Evolutionary conservation across 2,888 invertebrate genomes (phyloP).

Genomic region (Antitype chi): DNA sequence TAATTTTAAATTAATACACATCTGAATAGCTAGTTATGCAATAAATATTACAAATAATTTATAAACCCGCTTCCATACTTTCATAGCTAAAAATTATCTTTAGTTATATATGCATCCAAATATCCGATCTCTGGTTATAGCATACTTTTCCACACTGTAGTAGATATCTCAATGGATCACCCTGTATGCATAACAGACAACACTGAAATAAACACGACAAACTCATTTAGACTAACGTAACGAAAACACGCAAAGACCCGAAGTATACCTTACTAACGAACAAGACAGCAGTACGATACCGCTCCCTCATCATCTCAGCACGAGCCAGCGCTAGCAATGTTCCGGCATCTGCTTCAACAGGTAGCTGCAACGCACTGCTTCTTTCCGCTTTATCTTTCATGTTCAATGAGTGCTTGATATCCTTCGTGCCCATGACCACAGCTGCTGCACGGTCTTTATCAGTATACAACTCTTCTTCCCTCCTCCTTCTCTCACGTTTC

Average conservation of each 20-base stretch:
- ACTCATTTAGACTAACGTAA: neutral
- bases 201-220: neutral
- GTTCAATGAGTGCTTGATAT: slow-evolving; percentile 96
- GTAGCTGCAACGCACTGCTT: slow-evolving; percentile 93
- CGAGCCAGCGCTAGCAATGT: slow-evolving; percentile 94
- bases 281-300: slow-evolving; percentile 93
- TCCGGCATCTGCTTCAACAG: slow-evolving; percentile 94
- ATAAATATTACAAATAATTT: no score
- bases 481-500: slow-evolving; percentile 82
- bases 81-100: no score
- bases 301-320: slow-evolving; percentile 94
- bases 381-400: slow-evolving; percentile 95
- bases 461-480: slow-evolving; percentile 95
- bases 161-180: neutral
- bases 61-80: no score
- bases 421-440: slow-evolving; percentile 96
- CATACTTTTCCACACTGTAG: neutral
- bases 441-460: slow-evolving; percentile 98
- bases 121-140: no score
- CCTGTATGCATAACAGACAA: neutral
- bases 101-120: no score
- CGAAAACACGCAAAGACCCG: neutral
- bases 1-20: no score
- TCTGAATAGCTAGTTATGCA: no score
- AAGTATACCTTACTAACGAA: slow-evolving; percentile 94